Percentiles rank a stretch among this genome's conserved stretches.
These are phyloP conservation scores for Myotis planiceps DNA, from an alignment of 2,797 vertebrate genomes.

Conservation along the genomic window DNA sequence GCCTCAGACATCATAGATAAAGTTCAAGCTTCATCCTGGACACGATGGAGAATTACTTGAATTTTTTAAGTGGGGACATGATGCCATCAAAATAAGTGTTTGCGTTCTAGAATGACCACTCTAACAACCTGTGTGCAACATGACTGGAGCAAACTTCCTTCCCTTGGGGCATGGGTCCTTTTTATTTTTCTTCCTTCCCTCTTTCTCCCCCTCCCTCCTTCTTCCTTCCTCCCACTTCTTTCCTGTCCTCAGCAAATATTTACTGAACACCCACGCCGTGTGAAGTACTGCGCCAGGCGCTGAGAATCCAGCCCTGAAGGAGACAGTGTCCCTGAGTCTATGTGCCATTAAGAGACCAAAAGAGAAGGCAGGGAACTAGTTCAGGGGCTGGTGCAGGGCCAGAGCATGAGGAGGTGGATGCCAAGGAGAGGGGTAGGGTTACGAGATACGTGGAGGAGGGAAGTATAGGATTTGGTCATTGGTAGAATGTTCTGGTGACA, in stretches of 20 bases:
- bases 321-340: neutral
- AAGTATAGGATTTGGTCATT: neutral
- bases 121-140: neutral
- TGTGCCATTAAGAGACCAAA: neutral
- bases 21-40: neutral
- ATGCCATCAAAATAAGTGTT: neutral
- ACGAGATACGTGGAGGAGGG: neutral
- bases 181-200: neutral
- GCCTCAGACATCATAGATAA: neutral
- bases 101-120: neutral
- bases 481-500: neutral
- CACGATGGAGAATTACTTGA: neutral
- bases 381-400: neutral
- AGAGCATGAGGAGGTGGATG: neutral
- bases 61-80: neutral
- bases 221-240: neutral
- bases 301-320: neutral
- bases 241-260: slow-evolving; percentile 3
- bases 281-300: neutral
- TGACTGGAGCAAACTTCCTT: neutral
- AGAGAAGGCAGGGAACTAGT: neutral
- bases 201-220: neutral
- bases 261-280: neutral
- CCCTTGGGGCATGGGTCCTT: neutral
- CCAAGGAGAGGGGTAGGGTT: neutral